Evolutionary conservation across 2,888 invertebrate species (phyloP).

Genomic region (Platerodrilus igneus): DNA sequence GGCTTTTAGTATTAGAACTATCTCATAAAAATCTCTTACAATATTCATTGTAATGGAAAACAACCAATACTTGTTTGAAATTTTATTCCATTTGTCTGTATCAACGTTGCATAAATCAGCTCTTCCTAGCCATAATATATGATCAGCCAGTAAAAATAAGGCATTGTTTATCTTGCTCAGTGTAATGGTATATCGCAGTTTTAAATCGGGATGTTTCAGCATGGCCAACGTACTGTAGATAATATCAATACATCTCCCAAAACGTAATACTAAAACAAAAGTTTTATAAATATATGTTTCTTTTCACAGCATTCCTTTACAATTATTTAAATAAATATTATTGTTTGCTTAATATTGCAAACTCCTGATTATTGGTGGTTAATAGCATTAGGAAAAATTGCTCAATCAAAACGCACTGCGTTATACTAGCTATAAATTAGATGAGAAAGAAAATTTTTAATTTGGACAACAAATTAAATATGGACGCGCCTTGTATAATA

Average conservation of each 20-base stretch:
- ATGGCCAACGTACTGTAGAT: slow-evolving; percentile 69
- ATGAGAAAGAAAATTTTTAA: too few relatives aligned
- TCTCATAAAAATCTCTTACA: slow-evolving; percentile 80
- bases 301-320: too few relatives aligned
- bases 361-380: too few relatives aligned
- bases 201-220: slow-evolving; percentile 67
- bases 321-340: slow-evolving; percentile 53
- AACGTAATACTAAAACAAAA: slow-evolving; percentile 68
- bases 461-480: too few relatives aligned
- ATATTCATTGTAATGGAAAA: slow-evolving; percentile 76
- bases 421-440: too few relatives aligned
- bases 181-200: slow-evolving; percentile 67
- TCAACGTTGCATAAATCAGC: slow-evolving; percentile 65
- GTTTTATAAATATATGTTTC: too few relatives aligned
- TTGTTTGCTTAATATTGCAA: too few relatives aligned
- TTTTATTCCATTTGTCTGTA: slow-evolving; percentile 68
- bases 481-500: too few relatives aligned
- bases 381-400: too few relatives aligned
- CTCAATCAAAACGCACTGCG: too few relatives aligned
- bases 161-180: slow-evolving; percentile 75
- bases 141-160: slow-evolving; percentile 77
- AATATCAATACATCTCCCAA: slow-evolving; percentile 80
- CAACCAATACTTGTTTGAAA: slow-evolving; percentile 80
- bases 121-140: slow-evolving; percentile 79
- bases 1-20: slow-evolving; percentile 58